Evolutionary conservation across 2,113 vertebrate species (phyloP).

Genomic region (Brevimyrus niger): DNA sequence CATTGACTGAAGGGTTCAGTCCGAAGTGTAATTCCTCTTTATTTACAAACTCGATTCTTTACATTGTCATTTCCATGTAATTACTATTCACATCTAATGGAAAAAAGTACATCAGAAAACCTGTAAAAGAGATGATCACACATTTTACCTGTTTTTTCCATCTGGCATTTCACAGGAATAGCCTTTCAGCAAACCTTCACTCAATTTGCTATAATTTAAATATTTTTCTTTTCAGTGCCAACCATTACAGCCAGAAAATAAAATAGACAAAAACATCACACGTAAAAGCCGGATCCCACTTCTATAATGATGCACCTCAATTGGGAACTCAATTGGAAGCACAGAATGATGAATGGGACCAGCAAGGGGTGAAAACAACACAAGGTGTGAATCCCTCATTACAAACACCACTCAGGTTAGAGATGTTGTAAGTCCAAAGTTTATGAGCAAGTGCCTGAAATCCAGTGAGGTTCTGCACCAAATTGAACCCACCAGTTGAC

Average conservation of each 20-base stretch:
- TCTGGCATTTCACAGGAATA: not conserved
- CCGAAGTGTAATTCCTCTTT: not conserved
- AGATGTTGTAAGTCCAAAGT: not conserved
- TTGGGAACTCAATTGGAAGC: not conserved
- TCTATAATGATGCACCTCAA: not conserved
- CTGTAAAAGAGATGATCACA: not conserved
- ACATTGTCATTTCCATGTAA: not conserved
- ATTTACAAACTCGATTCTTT: slow-evolving; percentile 3
- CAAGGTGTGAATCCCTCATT: not conserved
- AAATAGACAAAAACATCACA: not conserved
- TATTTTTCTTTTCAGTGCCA: not conserved
- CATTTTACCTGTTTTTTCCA: not conserved
- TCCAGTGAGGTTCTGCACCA: not conserved
- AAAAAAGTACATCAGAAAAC: slow-evolving; percentile 1
- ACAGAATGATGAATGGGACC: not conserved
- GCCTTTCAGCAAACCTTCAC: not conserved
- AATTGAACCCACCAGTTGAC: not conserved
- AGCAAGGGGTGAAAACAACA: not conserved
- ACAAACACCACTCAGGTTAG: not conserved
- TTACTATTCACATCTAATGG: slow-evolving; percentile 7
- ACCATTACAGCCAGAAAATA: not conserved
- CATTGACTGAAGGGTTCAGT: not conserved
- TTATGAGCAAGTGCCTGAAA: not conserved
- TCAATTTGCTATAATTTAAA: not conserved
- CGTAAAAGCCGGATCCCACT: not conserved